Percentiles rank a stretch among this genome's conserved stretches.
Conservation (phyloP, 2,113 vertebrate genomes). For the Chaetorhynchus papuensis region DNA sequence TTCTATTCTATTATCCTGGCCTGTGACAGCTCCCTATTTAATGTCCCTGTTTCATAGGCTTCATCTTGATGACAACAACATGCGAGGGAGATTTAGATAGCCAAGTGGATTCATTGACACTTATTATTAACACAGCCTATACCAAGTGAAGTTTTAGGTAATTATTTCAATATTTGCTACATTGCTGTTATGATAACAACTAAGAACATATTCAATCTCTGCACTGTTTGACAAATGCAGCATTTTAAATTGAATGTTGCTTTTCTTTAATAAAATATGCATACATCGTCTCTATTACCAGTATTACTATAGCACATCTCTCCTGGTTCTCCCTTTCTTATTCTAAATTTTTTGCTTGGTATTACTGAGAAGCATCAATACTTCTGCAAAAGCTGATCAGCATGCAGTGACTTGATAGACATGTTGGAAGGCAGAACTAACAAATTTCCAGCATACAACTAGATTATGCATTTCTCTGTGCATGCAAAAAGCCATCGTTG, state of each 20-base stretch:
- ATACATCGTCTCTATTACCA: not conserved
- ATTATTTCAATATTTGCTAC: constrained; percentile 32
- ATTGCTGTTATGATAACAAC: not conserved
- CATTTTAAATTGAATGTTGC: not conserved
- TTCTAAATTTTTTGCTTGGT: not conserved
- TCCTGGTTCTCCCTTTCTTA: not conserved
- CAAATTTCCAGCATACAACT: not conserved
- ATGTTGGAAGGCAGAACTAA: not conserved
- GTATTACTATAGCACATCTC: not conserved
- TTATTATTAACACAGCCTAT: not conserved
- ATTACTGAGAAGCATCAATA: not conserved
- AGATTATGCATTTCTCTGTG: constrained; percentile 31
- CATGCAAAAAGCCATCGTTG: not conserved
- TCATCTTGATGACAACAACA: not conserved
- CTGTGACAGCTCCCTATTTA: not conserved
- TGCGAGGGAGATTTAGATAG: not conserved
- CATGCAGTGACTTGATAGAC: not conserved
- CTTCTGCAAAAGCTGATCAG: not conserved
- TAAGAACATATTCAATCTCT: not conserved
- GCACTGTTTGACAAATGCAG: constrained; percentile 10
- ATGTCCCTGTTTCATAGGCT: not conserved
- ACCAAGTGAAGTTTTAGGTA: not conserved
- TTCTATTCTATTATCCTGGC: not conserved
- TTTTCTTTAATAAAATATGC: not conserved
- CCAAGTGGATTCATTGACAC: not conserved